These are phyloP conservation scores for Pseudochirops corinnae DNA, from an alignment of 2,797 vertebrate species.

Conservation along the genomic window DNA sequence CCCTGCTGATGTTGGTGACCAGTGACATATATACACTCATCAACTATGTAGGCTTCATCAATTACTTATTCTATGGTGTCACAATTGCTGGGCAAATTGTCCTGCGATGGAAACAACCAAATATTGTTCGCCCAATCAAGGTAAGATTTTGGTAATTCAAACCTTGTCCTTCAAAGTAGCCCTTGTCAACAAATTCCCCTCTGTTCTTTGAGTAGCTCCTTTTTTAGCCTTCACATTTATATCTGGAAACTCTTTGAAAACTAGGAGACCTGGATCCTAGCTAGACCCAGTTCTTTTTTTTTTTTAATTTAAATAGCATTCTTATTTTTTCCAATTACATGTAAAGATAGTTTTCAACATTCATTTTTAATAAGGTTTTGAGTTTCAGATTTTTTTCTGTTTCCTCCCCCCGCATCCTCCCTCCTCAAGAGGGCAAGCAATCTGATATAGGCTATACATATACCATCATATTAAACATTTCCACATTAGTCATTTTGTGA, in stretches of 20 bases:
- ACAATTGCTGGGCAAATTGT: slow-evolving; percentile 95
- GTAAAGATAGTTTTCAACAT: no score
- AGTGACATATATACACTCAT: slow-evolving; percentile 98
- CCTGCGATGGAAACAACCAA: slow-evolving; percentile 90
- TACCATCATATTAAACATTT: no score
- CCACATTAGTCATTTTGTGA: no score
- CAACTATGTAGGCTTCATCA: slow-evolving; percentile 97
- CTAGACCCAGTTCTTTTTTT: no score
- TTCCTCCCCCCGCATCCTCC: no score
- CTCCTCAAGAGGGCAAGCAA: no score
- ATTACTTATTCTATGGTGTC: slow-evolving; percentile 97
- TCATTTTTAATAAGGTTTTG: no score
- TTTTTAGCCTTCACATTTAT: not conserved
- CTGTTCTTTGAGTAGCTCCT: slow-evolving; percentile 9
- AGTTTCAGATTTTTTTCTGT: no score
- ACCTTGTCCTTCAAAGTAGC: no score
- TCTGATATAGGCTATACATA: no score
- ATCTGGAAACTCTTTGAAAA: slow-evolving; percentile 23
- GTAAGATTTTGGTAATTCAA: slow-evolving; percentile 79
- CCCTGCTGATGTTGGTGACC: slow-evolving; percentile 95
- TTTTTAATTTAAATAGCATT: no score
- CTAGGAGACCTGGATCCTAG: not conserved
- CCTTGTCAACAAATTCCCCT: not conserved
- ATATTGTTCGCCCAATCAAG: slow-evolving; percentile 93
- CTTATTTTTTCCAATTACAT: no score